Evolutionary conservation across 2,888 invertebrate genomes (phyloP).

Genomic region (Lasioglossum morio): DNA sequence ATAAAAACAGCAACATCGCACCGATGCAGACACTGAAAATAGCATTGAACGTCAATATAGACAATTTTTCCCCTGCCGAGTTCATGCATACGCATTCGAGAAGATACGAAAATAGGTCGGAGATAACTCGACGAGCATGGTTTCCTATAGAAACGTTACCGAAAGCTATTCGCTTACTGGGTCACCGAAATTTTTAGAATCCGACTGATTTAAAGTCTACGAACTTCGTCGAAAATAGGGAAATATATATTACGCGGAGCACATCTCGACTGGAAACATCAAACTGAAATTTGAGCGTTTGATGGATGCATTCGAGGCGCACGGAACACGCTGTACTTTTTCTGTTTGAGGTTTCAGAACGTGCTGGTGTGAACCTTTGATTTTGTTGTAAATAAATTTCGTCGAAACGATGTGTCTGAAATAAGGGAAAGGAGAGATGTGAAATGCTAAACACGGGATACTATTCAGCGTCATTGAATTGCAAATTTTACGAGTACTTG

Average conservation of each 20-base stretch:
- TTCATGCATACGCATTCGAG: constrained; percentile 12
- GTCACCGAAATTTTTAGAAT: constrained; percentile 26
- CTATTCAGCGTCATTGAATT: neutral
- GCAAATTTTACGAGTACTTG: constrained; percentile 1
- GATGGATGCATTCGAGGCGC: neutral
- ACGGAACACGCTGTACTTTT: neutral
- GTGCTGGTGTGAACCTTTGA: neutral
- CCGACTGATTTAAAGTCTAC: neutral
- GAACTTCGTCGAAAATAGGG: neutral
- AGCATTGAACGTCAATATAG: neutral
- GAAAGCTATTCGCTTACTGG: constrained; percentile 19
- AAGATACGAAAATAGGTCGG: constrained; percentile 41
- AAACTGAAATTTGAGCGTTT: constrained; percentile 8
- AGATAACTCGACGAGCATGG: constrained; percentile 31
- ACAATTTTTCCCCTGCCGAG: constrained; percentile 12
- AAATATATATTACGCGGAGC: neutral
- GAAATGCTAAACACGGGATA: neutral
- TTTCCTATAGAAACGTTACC: constrained; percentile 16
- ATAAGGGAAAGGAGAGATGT: neutral
- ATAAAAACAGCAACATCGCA: neutral
- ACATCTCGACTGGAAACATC: neutral
- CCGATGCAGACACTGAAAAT: constrained; percentile 4
- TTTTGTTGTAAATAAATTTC: neutral
- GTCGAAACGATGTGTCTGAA: neutral
- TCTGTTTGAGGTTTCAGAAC: neutral